Evolutionary conservation across 2,113 vertebrate genomes (phyloP), one percentile per base, ranked within the genome.

Genomic region (Crypturellus undulatus): DNA sequence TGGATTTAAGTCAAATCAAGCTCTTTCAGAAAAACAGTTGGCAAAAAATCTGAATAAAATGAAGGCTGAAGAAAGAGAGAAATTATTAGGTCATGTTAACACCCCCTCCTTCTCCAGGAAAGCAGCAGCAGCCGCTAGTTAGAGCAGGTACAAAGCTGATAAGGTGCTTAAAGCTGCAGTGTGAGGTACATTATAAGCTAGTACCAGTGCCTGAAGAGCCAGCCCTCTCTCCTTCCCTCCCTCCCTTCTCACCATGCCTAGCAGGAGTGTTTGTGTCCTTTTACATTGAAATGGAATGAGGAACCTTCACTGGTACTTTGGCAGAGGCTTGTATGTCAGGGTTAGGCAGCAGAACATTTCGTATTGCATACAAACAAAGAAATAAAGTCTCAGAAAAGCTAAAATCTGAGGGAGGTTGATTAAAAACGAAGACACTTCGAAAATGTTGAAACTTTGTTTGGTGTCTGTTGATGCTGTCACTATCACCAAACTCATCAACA

Each of bases 241-340:
- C 17, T 68, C 1, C 1, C 30, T 54, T 18, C n/a, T 14, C 4
- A 0, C 1, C 38, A 12, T 34, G n/a, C 60, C 38, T 63, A 65
- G 12, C 24, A 21, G 9, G 1, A 25, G 28, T 42, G 34, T 77
- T 80, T 72, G 64, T 30, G 40, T 56, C 40, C 42, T 63, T 34
- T 87, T 56, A 51, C 62, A 70, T n/a, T 56, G 56, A 69, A 89
- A 60, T 19, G 24, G 22, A 14, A 28, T 10, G 24, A 79, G 56
- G 43, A 65, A 42, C 19, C 6, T n/a, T 64, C 70, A 32, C 25
- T 28, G 17, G 30, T 49, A 10, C 17, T 71, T 60, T 70, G 56
- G 19, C 58, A 40, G 51, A 62, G 36, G 54, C 24, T 47, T 88
- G 32, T 2, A 0, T 47, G 42, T 21, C 84, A 60, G 25, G 18